A percentile compares a stretch with the other conserved stretches of the same genome.
phyloP scores from a whole-genome alignment of 2,113 vertebrate genomes.

The Petromus typicus region DNA sequence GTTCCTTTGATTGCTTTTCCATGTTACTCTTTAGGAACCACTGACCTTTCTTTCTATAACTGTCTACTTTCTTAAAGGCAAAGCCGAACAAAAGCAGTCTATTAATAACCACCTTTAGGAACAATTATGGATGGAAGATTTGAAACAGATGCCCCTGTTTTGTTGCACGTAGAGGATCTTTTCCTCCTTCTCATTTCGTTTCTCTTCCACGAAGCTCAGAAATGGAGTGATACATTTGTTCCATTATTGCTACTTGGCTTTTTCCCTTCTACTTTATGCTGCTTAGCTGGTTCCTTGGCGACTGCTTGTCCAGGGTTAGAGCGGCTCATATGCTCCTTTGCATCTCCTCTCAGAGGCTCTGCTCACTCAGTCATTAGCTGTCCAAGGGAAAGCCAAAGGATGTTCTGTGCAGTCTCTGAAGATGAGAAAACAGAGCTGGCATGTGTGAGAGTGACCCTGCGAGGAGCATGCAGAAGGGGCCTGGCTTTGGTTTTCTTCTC shows the following conservation, averaged over 20 bases:
- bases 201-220: not conserved
- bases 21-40: not conserved
- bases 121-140: not conserved
- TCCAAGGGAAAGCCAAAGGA: not conserved
- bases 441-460: not conserved
- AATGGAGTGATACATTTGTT: not conserved
- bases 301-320: not conserved
- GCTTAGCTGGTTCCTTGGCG: not conserved
- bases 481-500: not conserved
- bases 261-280: not conserved
- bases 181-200: not conserved
- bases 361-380: not conserved
- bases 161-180: not conserved
- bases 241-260: not conserved
- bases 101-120: conserved; percentile 14
- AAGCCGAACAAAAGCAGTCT: not conserved
- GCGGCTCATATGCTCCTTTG: not conserved
- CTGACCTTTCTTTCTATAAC: not conserved
- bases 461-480: not conserved
- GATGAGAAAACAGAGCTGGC: not conserved
- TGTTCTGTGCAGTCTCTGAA: not conserved
- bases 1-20: not conserved
- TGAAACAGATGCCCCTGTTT: not conserved
- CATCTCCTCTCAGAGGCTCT: conserved; percentile 1
- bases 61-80: conserved; percentile 11